A percentile compares a stretch with the other conserved stretches of the same genome.
Evolutionary conservation across 2,888 invertebrate genomes (phyloP).

Genomic region (Girardia tigrina): DNA sequence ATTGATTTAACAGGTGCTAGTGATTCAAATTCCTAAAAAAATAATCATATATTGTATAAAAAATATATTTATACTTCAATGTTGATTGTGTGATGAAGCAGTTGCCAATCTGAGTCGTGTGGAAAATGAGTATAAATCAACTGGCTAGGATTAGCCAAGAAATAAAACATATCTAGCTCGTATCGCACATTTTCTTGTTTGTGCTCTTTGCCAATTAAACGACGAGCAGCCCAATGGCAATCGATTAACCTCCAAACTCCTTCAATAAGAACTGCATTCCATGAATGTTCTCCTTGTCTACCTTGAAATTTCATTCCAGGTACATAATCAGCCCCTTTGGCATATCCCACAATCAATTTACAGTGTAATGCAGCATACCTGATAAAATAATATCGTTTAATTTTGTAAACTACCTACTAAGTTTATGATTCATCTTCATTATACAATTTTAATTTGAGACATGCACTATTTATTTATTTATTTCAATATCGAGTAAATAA

Average conservation of each 20-base stretch:
- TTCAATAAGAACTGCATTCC: slow-evolving; percentile 29
- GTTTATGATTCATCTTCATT: neutral
- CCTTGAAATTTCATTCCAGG: slow-evolving; percentile 30
- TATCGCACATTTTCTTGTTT: neutral
- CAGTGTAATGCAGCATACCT: slow-evolving; percentile 26
- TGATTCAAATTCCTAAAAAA: slow-evolving; percentile 47
- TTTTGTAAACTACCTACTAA: neutral
- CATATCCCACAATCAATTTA: slow-evolving; percentile 29
- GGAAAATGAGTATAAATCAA: slow-evolving; percentile 31
- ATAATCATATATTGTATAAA: no score
- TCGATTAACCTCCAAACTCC: slow-evolving; percentile 25
- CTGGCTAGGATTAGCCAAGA: slow-evolving; percentile 14
- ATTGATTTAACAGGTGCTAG: slow-evolving; percentile 50
- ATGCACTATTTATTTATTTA: no score
- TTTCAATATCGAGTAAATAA: no score
- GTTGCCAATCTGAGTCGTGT: slow-evolving; percentile 28
- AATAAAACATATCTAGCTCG: slow-evolving; percentile 32
- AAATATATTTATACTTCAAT: no score
- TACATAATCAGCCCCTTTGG: slow-evolving; percentile 30
- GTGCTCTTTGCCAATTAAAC: slow-evolving; percentile 27
- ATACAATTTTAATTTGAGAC: no score
- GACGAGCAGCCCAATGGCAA: slow-evolving; percentile 30
- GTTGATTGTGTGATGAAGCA: neutral
- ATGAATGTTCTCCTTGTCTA: slow-evolving; percentile 18
- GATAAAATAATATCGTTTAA: neutral